Conservation (phyloP, 2,113 vertebrate genomes). For the Salvelinus sp. region DNA sequence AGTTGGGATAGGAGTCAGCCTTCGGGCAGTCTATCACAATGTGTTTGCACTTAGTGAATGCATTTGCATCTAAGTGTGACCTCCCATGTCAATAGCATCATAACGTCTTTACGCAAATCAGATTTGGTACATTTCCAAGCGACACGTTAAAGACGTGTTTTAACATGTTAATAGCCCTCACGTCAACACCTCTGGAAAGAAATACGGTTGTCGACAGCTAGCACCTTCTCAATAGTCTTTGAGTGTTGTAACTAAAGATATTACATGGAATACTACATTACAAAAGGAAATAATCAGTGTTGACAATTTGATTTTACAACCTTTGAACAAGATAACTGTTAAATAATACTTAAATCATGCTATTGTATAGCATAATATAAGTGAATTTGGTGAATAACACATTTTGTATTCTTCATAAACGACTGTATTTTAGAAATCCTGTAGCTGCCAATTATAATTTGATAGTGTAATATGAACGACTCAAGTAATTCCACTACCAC, state of each 20-base stretch:
- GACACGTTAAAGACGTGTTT: conserved; percentile 9
- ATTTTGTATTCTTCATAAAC: neutral
- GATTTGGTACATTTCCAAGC: conserved; percentile 10
- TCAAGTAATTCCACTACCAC: neutral
- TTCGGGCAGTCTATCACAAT: conserved; percentile 9
- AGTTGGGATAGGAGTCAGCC: neutral
- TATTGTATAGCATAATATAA: neutral
- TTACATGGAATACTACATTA: neutral
- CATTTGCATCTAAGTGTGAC: conserved; percentile 12
- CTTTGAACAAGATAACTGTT: neutral
- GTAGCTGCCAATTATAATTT: neutral
- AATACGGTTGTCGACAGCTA: neutral
- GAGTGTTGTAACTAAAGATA: neutral
- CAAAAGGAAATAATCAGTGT: neutral
- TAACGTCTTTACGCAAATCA: conserved; percentile 14
- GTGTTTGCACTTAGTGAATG: conserved; percentile 15
- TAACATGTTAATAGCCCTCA: neutral
- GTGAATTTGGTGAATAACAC: neutral
- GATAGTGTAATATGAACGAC: neutral
- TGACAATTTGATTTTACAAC: neutral
- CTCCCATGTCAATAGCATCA: conserved; percentile 9
- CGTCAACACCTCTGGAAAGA: neutral
- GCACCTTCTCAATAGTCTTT: neutral
- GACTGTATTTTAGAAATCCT: neutral
- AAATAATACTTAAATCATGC: neutral